Percentiles rank a stretch among this genome's conserved stretches.
These are phyloP conservation scores for Hippocampus zosterae DNA, from an alignment of 2,113 vertebrate genomes.

Conservation along the genomic window DNA sequence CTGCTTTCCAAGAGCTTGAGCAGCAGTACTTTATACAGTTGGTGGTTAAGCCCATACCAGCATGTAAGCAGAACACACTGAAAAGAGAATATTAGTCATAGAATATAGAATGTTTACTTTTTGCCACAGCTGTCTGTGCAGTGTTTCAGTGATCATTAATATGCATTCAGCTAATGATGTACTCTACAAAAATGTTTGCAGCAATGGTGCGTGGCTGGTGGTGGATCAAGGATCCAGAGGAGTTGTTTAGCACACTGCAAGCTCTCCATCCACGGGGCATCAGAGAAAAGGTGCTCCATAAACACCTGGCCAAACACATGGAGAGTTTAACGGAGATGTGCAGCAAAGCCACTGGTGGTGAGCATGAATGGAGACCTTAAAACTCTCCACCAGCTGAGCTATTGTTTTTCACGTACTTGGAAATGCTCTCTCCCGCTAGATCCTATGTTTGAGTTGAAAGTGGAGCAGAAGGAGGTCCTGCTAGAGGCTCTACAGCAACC, in stretches of 20 bases:
- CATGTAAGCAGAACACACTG: conserved; percentile 67
- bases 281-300: conserved; percentile 88
- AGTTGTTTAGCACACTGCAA: conserved; percentile 77
- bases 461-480: conserved; percentile 51
- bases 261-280: conserved; percentile 86
- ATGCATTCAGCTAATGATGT: background rate
- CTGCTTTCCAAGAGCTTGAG: conserved; percentile 87
- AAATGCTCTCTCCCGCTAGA: conserved; percentile 55
- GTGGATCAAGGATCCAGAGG: conserved; percentile 85
- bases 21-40: conserved; percentile 88
- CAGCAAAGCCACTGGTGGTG: conserved; percentile 74
- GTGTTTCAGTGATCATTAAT: background rate
- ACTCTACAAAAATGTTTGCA: conserved; percentile 42
- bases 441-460: conserved; percentile 76
- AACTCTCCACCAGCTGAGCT: background rate
- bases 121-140: background rate
- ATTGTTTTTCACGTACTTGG: background rate
- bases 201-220: conserved; percentile 92
- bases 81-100: too few species aligned
- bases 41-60: conserved; percentile 85
- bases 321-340: conserved; percentile 86
- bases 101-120: background rate
- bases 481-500: conserved; percentile 71
- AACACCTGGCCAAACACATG: conserved; percentile 90
- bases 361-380: conserved; percentile 35